Base-by-base conservation (phyloP, 1,140 invertebrate species). In the Trypoxylus dichotomus region DNA sequence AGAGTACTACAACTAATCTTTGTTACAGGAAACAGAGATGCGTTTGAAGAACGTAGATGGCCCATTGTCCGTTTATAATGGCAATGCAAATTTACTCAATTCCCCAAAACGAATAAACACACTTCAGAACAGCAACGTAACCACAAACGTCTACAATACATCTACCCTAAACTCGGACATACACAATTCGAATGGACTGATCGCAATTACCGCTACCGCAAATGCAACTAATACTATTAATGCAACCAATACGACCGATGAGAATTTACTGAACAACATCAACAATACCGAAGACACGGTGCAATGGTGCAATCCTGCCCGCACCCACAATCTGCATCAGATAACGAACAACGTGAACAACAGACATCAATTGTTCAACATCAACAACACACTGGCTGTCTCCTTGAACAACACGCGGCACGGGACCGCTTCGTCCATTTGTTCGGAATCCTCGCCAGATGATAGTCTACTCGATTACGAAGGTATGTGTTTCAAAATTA, bases 351-450 rank as follows among this genome's bases (percentile, higher is more conserved):
- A 83, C 81, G 80, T 79, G 78, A 83, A 81, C 78, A 81, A 82
- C 79, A 79, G 81, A 42, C 76, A 80, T 54, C 82, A 83, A 75
- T 77, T 81, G 80, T 74, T 80, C 77, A 85, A 84, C 79, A 83
- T 85, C 82, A 85, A 85, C 84, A 84, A 83, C 85, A 85, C 81
- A 76, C 85, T 86, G 84, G 84, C 83, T 82, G 81, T 82, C 76
- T 81, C 82, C 25, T 58, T 85, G 77, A 80, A 78, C 25, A 78
- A 79, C 63, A 79, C 77, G 81, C 79, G 79, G 82, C 79, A 75
- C 79, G 76, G 41, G 29, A 82, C 80, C 79, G 80, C 82, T 72
- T 81, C 81, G 1, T 83, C 82, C 58, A 78, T 85, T 47, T 83
- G 80, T 77, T 82, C 83, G 72, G 84, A 83, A 79, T 84, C 83